Evolutionary conservation across 2,797 vertebrate species (phyloP).

Genomic region (Coregonus sp.): DNA sequence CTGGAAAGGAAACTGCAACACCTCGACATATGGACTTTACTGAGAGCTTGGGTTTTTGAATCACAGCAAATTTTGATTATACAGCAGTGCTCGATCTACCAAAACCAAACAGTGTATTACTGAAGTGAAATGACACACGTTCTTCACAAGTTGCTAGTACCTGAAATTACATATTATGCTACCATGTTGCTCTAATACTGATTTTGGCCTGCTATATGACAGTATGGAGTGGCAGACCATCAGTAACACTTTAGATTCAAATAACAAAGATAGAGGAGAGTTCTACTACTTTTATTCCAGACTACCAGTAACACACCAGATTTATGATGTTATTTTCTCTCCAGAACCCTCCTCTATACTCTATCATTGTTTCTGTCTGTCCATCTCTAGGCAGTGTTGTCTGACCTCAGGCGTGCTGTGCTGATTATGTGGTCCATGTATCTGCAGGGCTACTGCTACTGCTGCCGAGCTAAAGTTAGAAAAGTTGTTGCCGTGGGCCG

Average conservation of each 20-base stretch:
- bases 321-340: not conserved
- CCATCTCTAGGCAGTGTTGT: not conserved
- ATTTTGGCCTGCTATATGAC: not conserved
- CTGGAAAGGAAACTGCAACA: too few relatives aligned
- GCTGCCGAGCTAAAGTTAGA: constrained; percentile 6
- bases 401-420: not conserved
- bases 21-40: too few relatives aligned
- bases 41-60: not conserved
- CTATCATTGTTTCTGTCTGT: not conserved
- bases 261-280: too few relatives aligned
- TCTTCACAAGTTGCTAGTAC: not conserved
- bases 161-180: not conserved
- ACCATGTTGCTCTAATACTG: not conserved
- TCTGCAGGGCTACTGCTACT: constrained; percentile 1
- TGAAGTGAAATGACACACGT: not conserved
- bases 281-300: not conserved
- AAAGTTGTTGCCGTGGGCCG: constrained; percentile 25
- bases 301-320: not conserved
- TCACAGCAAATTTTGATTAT: not conserved
- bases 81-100: not conserved
- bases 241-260: not conserved
- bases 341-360: not conserved
- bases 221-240: not conserved
- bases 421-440: not conserved
- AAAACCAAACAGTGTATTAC: not conserved